Percentiles rank a stretch among this genome's conserved stretches.
Evolutionary conservation across 2,888 invertebrate species (phyloP).

Genomic region (Tinea semifulvella): DNA sequence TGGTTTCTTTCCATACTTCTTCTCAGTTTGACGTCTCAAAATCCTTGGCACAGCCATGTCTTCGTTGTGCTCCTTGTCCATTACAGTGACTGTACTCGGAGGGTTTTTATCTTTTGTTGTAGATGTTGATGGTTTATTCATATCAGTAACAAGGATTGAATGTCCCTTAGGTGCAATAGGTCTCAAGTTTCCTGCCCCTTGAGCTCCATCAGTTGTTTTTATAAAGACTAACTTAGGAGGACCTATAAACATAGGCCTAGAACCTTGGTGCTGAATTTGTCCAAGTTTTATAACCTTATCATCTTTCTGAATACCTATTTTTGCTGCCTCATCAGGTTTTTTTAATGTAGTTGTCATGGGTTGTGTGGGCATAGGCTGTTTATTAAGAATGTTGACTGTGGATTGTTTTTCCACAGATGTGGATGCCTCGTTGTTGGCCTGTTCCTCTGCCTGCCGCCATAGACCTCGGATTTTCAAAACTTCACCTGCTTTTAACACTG

Average conservation of each 20-base stretch:
- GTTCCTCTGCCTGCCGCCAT: conserved; percentile 74
- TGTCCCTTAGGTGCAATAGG: conserved; percentile 50
- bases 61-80: conserved; percentile 21
- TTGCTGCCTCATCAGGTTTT: conserved; percentile 36
- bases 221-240: conserved; percentile 62
- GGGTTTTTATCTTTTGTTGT: background rate
- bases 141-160: conserved; percentile 47
- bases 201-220: conserved; percentile 49
- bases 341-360: conserved; percentile 30
- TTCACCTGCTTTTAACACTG: conserved; percentile 83
- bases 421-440: conserved; percentile 35
- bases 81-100: conserved; percentile 11
- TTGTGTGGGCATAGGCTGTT: conserved; percentile 27
- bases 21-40: conserved; percentile 40
- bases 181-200: conserved; percentile 43
- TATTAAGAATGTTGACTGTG: conserved; percentile 30
- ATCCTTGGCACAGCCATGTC: conserved; percentile 37
- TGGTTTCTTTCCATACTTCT: conserved; percentile 54
- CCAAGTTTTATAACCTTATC: conserved; percentile 55
- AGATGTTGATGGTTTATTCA: conserved; percentile 1
- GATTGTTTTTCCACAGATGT: conserved; percentile 38
- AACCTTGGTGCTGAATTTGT: conserved; percentile 29
- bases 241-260: conserved; percentile 59
- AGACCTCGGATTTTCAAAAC: conserved; percentile 82
- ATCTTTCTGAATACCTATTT: conserved; percentile 54